Base-by-base conservation (phyloP, 2,888 invertebrate genomes). In the Lasioglossum leucozonium region DNA sequence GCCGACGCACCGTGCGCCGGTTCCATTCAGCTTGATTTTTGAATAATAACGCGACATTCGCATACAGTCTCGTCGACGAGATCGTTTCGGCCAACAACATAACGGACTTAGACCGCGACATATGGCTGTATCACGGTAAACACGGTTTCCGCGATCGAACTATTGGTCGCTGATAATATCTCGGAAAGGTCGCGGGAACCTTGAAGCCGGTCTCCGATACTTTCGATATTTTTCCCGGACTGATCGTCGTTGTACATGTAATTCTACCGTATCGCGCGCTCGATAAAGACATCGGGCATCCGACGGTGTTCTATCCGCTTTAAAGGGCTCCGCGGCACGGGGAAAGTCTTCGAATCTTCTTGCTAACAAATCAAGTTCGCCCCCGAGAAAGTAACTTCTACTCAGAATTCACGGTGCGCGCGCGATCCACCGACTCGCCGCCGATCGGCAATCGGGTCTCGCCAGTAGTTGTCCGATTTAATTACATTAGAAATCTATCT, bases 241-340 rank as follows among this genome's bases (percentile, higher is more conserved):
- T 26, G 11, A 47, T 58, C 16, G 74, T 65, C 62, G 30, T 0
- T 34, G 34, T 34, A 34, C 3, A 44, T 44, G 16, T 65, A 73
- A 26, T 47, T 26, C 30, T 8, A 51, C 37, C 16, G 65, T 44
- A 67, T 72, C 55, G 26, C 42, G 26, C 55, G 22, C 13, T 58
- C 30, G 40, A 74, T 72, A 58, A 58, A 80, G 42, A 65, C 44
- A 44, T 81, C 58, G 42, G 30, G 34, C 16, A n/a, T n/a, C 37
- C 1, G 77, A 77, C 65, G n/a, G 77, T 65, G 85, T 44, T 71
- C 84, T 22, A 82, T 88, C 87, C 30, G 30, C 87, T 88, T 88
- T 87, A 88, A 88, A 65, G 47, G 58, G 81, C 79, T 89, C 58
- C 78, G 74, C 71, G 47, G 42, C 44, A 65, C 30, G 67, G 67